phyloP scores from a whole-genome alignment of 1,140 invertebrate species.

The Trinorchestia longiramus region DNA sequence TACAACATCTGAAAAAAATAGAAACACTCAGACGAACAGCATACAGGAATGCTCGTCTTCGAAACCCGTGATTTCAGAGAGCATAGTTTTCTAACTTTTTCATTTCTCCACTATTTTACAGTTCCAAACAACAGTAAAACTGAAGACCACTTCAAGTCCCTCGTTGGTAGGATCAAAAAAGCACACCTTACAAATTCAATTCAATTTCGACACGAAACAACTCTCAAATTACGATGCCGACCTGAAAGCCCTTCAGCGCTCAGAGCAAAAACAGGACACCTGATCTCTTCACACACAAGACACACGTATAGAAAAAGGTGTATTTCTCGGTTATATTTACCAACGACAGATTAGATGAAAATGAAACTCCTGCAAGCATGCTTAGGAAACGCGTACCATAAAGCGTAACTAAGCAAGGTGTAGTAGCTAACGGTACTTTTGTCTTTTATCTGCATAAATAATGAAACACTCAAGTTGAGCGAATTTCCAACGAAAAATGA shows the following conservation, averaged over 20 bases:
- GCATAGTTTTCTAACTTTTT: background rate
- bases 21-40: background rate
- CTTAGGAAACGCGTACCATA: background rate
- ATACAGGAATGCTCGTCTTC: background rate
- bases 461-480: background rate
- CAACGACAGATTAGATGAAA: background rate
- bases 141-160: background rate
- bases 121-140: background rate
- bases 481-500: background rate
- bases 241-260: background rate
- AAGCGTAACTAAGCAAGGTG: too few relatives aligned
- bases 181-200: background rate
- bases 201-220: background rate
- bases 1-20: background rate
- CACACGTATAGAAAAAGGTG: background rate
- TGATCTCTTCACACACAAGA: background rate
- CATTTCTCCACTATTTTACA: background rate
- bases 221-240: background rate
- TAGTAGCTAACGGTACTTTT: too few relatives aligned
- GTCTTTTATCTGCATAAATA: background rate
- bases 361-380: background rate
- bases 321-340: background rate
- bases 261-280: background rate
- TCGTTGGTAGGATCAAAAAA: background rate
- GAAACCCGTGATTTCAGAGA: background rate